These are phyloP conservation scores for Zhengitettix transpicula DNA, from an alignment of 2,888 invertebrate species.

Conservation along the genomic window DNA sequence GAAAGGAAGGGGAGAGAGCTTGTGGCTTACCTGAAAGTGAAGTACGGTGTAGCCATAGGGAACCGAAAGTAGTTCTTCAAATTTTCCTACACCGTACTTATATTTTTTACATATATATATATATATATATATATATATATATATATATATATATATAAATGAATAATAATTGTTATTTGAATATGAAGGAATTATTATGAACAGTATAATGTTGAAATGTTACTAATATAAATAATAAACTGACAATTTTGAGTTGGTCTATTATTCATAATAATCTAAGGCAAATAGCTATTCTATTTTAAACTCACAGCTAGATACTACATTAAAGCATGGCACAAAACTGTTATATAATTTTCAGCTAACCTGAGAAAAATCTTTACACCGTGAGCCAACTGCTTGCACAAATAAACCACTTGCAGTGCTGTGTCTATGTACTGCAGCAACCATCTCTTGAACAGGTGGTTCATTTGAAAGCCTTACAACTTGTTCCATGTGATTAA, in stretches of 20 bases:
- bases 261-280: background rate
- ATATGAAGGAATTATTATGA: no score
- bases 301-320: background rate
- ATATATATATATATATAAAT: no score
- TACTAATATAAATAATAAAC: no score
- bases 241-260: background rate
- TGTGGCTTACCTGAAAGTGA: no score
- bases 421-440: conserved; percentile 41
- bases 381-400: conserved; percentile 50
- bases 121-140: no score
- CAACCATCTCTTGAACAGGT: conserved; percentile 45
- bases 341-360: background rate
- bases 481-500: conserved; percentile 49
- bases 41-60: no score
- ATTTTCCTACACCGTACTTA: no score
- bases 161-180: no score
- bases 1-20: no score
- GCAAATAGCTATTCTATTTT: background rate
- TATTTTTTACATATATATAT: no score
- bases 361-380: conserved; percentile 36
- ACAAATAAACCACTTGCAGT: conserved; percentile 54
- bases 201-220: no score
- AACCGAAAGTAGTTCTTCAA: no score
- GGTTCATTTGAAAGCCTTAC: conserved; percentile 45
- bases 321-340: background rate